Evolutionary conservation across 1,140 invertebrate species (phyloP), one percentile per base, ranked within the genome.

Genomic region (Chrysoperla carnea): DNA sequence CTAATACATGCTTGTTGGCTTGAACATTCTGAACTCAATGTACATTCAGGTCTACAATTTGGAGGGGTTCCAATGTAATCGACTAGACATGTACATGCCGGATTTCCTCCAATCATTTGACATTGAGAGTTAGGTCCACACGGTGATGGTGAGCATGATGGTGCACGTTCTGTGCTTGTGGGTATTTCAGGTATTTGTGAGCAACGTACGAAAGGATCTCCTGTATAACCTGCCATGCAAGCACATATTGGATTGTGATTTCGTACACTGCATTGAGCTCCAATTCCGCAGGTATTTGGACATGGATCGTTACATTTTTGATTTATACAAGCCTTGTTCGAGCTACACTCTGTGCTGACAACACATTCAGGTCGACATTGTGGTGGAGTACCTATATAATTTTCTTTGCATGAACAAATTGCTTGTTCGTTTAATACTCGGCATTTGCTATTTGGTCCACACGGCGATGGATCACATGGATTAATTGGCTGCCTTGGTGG

Each of bases 61-160:
- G 81, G 80, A 31, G 85, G 83, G 13, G 73, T 68, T 8, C 85
- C 86, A 39, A 77, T 71, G 48, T 76, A 85, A 51, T 76, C 70
- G 4, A 74, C 72, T 41, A 79, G 59, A 56, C 86, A 90, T 3
- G 81, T 82, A 50, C 84, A 88, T 0, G 78, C 77, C 31, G 81
- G 78, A 46, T 69, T 73, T 38, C 74, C 76, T 36, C 70, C 69
- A 37, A 78, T 65, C 12, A 81, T 66, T 54, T 78, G 76, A 54
- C 85, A 89, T 43, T 80, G 69, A 1, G 83, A 78, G 54, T 87
- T 82, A 1, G 81, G 80, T 14, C 85, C 85, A 53, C 84, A 90
- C 1, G 84, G 82, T 12, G 75, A 81, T 46, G 78, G 81, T 29
- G 68, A 70, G 55, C 84, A 86, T 7, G 79, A 80, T 46, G 76